These are phyloP conservation scores for Unio delphinus DNA, from an alignment of 2,888 invertebrate genomes.

Conservation along the genomic window DNA sequence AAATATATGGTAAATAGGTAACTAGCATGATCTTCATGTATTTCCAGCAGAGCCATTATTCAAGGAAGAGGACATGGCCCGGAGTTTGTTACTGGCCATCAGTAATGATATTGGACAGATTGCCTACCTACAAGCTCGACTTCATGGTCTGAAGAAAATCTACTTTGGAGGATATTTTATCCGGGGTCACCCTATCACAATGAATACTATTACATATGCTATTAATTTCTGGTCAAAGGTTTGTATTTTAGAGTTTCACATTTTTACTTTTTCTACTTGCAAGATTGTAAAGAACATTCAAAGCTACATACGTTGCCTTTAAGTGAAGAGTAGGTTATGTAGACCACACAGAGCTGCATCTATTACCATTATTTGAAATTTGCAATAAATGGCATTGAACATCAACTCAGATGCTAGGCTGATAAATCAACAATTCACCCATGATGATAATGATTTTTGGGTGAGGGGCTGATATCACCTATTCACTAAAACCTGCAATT, in stretches of 20 bases:
- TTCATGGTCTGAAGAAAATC: slow-evolving; percentile 77
- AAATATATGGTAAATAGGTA: neutral
- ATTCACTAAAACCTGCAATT: no score
- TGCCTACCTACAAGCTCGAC: slow-evolving; percentile 79
- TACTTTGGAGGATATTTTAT: slow-evolving; percentile 82
- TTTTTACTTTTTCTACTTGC: neutral
- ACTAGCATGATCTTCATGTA: neutral
- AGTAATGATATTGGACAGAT: slow-evolving; percentile 83
- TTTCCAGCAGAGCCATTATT: slow-evolving; percentile 46
- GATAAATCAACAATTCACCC: no score
- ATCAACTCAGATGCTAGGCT: no score
- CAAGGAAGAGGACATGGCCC: slow-evolving; percentile 77
- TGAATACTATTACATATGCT: slow-evolving; percentile 80
- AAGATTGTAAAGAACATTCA: neutral
- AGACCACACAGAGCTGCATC: no score
- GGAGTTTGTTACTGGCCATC: slow-evolving; percentile 79
- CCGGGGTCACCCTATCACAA: slow-evolving; percentile 80
- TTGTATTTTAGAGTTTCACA: slow-evolving; percentile 12
- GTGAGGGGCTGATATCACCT: no score
- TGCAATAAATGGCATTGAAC: no score
- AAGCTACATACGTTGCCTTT: no score
- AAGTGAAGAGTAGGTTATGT: no score
- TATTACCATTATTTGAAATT: no score
- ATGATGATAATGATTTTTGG: no score
- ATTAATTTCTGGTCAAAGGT: slow-evolving; percentile 81